These are phyloP conservation scores for Drosophila erecta DNA, from an alignment of 1,140 invertebrate genomes.

Conservation along the genomic window DNA sequence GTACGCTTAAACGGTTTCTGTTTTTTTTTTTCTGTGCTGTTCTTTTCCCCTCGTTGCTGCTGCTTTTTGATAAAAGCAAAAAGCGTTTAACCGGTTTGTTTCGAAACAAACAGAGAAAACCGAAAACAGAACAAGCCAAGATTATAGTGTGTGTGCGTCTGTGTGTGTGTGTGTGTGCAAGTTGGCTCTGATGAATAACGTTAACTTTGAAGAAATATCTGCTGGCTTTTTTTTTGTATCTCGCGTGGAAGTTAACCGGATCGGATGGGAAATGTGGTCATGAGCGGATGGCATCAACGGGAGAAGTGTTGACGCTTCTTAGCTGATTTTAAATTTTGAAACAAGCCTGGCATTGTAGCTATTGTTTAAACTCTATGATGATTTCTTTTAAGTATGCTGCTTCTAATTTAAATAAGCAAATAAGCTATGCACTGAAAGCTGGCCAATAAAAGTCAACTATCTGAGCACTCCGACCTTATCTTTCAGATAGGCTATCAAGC, in stretches of 20 bases:
- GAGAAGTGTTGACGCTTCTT: constrained; percentile 17
- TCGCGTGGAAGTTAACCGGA: constrained; percentile 2
- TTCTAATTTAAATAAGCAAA: neutral
- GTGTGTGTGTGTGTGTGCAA: constrained; percentile 24
- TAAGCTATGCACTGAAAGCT: neutral
- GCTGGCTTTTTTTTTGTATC: constrained; percentile 16
- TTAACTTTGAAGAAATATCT: constrained; percentile 48
- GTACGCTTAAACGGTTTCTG: constrained; percentile 72
- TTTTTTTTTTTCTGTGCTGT: constrained; percentile 52
- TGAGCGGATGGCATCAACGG: constrained; percentile 7
- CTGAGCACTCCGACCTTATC: constrained; percentile 20
- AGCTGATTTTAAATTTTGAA: neutral
- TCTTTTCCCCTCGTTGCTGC: constrained; percentile 14
- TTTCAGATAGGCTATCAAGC: constrained; percentile 27
- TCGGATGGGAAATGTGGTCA: constrained; percentile 5
- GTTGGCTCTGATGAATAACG: constrained; percentile 52
- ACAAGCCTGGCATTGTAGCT: neutral
- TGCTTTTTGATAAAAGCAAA: constrained; percentile 54
- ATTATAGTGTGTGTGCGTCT: constrained; percentile 21
- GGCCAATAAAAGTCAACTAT: constrained; percentile 7
- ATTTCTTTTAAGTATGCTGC: neutral
- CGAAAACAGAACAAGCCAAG: constrained; percentile 56
- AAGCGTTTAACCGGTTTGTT: constrained; percentile 73
- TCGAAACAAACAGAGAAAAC: constrained; percentile 75
- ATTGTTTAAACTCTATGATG: too few relatives aligned